Evolutionary conservation across 2,797 vertebrate genomes (phyloP).

Genomic region (Acrossocheilus wenchowensis): DNA sequence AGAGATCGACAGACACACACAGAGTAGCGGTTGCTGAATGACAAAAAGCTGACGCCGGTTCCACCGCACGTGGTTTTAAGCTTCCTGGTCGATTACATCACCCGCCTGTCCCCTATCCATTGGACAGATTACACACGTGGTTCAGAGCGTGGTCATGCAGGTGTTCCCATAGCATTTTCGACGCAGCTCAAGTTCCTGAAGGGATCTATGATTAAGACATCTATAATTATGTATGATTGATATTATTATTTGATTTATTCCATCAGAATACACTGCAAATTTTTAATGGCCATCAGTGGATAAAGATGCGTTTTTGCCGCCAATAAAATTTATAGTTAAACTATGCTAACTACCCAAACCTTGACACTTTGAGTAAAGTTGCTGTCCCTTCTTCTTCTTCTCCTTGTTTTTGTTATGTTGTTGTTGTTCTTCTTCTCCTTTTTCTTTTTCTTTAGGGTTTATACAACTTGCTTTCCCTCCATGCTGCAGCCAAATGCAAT

Average conservation of each 20-base stretch:
- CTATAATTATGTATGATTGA: neutral
- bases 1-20: too few relatives aligned
- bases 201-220: neutral
- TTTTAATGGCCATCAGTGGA: neutral
- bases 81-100: too few relatives aligned
- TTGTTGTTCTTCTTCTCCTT: neutral
- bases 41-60: too few relatives aligned
- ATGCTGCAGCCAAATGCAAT: slow-evolving; percentile 6
- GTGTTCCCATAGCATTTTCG: too few relatives aligned
- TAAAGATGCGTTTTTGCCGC: neutral
- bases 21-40: too few relatives aligned
- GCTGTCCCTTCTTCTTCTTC: neutral
- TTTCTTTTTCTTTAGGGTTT: neutral
- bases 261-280: neutral
- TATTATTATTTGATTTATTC: neutral
- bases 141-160: too few relatives aligned
- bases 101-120: too few relatives aligned
- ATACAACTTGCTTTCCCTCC: neutral
- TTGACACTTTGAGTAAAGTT: neutral
- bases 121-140: too few relatives aligned
- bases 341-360: neutral
- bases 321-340: neutral
- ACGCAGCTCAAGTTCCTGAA: too few relatives aligned
- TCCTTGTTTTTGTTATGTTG: neutral
- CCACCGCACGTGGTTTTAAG: too few relatives aligned